Percentiles rank a stretch among this genome's conserved stretches.
Evolutionary conservation across 2,797 vertebrate genomes (phyloP).

Genomic region (Xyrichtys novacula): DNA sequence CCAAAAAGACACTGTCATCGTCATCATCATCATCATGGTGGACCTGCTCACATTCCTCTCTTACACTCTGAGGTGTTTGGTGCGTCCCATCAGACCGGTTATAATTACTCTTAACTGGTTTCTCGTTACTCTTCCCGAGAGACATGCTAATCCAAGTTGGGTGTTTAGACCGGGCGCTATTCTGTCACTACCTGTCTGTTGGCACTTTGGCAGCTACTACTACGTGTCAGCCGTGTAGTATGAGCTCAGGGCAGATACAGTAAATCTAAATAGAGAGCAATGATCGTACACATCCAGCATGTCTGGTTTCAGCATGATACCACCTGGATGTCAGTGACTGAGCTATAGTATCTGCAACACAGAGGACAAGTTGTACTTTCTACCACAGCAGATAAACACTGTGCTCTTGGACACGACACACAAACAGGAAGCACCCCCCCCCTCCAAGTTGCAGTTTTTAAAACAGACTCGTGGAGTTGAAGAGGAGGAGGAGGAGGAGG

Average conservation of each 20-base stretch:
- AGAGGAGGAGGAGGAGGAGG: constrained; percentile 5
- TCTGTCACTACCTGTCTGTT: constrained; percentile 70
- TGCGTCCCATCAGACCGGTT: constrained; percentile 55
- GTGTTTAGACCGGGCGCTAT: constrained; percentile 48
- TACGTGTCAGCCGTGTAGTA: constrained; percentile 39
- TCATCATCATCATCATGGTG: constrained; percentile 11
- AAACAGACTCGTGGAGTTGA: constrained; percentile 1
- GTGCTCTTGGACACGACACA: not conserved
- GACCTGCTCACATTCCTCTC: constrained; percentile 52
- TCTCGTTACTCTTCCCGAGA: constrained; percentile 51
- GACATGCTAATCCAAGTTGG: constrained; percentile 52
- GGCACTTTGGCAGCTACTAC: constrained; percentile 39
- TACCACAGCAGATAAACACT: constrained; percentile 24
- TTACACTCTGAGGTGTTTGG: constrained; percentile 46
- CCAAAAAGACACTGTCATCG: constrained; percentile 34
- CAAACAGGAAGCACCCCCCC: constrained; percentile 26
- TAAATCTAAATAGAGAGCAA: constrained; percentile 67
- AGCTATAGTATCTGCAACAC: constrained; percentile 13
- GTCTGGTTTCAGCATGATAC: constrained; percentile 42
- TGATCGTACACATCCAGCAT: constrained; percentile 51
- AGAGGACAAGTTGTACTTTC: constrained; percentile 21
- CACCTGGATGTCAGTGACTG: constrained; percentile 50
- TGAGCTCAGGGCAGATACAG: constrained; percentile 49
- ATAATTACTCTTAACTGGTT: constrained; percentile 59
- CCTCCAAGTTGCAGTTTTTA: constrained; percentile 3